These are phyloP conservation scores for Trinorchestia longiramus DNA, from an alignment of 1,140 invertebrate genomes.

Conservation along the genomic window DNA sequence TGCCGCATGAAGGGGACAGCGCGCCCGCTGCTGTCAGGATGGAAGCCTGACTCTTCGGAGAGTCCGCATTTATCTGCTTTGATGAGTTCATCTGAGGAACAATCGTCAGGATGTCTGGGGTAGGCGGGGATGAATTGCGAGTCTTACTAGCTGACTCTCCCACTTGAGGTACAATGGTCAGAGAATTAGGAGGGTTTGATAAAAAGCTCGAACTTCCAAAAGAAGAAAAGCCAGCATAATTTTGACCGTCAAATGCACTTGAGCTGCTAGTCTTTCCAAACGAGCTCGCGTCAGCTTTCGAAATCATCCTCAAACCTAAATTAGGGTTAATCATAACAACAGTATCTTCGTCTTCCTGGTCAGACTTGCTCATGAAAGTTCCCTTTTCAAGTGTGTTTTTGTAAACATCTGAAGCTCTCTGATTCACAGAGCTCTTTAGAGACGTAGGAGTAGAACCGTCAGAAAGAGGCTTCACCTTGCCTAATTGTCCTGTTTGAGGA, in stretches of 20 bases:
- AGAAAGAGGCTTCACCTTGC: neutral
- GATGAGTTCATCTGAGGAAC: slow-evolving; percentile 63
- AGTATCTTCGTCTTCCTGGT: slow-evolving; percentile 60
- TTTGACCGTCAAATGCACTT: neutral
- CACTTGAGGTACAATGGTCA: slow-evolving; percentile 65
- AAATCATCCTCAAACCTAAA: slow-evolving; percentile 65
- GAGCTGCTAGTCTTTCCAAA: neutral
- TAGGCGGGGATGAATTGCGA: slow-evolving; percentile 40
- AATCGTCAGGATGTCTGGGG: slow-evolving; percentile 65
- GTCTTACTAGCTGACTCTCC: slow-evolving; percentile 10
- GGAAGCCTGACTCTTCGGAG: slow-evolving; percentile 55
- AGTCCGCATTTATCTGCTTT: slow-evolving; percentile 49
- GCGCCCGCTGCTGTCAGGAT: slow-evolving; percentile 42
- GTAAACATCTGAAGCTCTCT: neutral
- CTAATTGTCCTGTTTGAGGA: neutral
- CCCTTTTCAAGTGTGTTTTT: neutral
- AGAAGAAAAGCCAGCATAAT: neutral
- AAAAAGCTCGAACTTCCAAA: neutral
- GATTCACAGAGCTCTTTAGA: neutral
- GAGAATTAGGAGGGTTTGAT: slow-evolving; percentile 15
- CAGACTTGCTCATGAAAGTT: neutral
- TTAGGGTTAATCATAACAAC: slow-evolving; percentile 65
- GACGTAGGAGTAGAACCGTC: neutral
- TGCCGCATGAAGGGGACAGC: slow-evolving; percentile 59
- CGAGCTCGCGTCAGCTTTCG: slow-evolving; percentile 45